Conservation (phyloP, 2,888 invertebrate genomes). For the Phoronis australis region DNA sequence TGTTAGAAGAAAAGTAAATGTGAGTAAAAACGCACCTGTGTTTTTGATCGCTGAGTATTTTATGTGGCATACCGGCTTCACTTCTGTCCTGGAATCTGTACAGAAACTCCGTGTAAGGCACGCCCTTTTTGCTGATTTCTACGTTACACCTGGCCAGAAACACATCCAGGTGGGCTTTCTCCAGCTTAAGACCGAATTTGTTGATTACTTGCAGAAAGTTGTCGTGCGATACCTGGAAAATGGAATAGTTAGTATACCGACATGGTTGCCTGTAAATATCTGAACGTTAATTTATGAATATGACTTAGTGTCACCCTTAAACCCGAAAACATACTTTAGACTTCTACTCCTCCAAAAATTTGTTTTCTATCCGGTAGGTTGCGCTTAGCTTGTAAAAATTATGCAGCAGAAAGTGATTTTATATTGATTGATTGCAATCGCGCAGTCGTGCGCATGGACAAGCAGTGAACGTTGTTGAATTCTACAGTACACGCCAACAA, state of each 20-base stretch:
- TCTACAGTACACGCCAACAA: too few relatives aligned
- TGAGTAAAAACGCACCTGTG: conserved; percentile 39
- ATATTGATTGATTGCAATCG: too few relatives aligned
- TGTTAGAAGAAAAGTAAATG: too few relatives aligned
- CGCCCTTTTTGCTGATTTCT: conserved; percentile 29
- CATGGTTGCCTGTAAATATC: too few relatives aligned
- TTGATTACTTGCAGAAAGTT: conserved; percentile 41
- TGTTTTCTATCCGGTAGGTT: too few relatives aligned
- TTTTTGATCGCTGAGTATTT: conserved; percentile 43
- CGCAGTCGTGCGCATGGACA: too few relatives aligned
- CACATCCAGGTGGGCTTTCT: conserved; percentile 42
- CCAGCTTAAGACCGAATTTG: conserved; percentile 38
- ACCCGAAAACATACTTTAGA: background rate
- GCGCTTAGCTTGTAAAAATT: too few relatives aligned
- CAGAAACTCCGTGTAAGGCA: conserved; percentile 51
- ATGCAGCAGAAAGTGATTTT: too few relatives aligned
- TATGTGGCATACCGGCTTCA: conserved; percentile 49
- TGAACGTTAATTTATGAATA: too few relatives aligned
- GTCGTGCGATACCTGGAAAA: conserved; percentile 27
- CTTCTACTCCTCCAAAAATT: background rate
- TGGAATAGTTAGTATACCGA: too few relatives aligned
- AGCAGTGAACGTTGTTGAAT: too few relatives aligned
- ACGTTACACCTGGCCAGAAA: conserved; percentile 48
- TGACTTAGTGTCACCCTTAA: too few relatives aligned
- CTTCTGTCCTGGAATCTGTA: conserved; percentile 51